phyloP scores from a whole-genome alignment of 1,140 invertebrate genomes.

The Battus philenor region DNA sequence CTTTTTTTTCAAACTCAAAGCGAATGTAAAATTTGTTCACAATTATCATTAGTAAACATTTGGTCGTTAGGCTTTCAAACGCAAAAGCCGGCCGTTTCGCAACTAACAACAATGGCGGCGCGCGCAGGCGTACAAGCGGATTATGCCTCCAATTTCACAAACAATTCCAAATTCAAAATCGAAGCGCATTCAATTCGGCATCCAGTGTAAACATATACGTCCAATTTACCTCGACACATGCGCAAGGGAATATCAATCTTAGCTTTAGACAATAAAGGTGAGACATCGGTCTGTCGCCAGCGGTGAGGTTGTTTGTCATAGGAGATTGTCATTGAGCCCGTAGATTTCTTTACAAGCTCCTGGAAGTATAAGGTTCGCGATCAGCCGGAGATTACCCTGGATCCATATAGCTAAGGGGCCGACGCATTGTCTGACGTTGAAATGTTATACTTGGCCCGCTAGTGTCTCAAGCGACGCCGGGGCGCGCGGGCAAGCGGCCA shows the following conservation, averaged over 20 bases:
- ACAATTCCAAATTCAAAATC: constrained; percentile 27
- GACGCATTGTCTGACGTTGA: not conserved
- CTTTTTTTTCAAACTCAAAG: too few relatives aligned
- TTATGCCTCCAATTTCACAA: constrained; percentile 48
- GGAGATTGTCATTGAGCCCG: constrained; percentile 39
- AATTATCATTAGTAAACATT: too few relatives aligned
- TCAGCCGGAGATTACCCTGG: constrained; percentile 17
- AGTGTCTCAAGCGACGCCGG: too few relatives aligned
- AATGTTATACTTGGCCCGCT: too few relatives aligned
- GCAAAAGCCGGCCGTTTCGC: constrained; percentile 22
- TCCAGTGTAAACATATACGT: constrained; percentile 9
- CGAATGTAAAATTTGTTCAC: too few relatives aligned
- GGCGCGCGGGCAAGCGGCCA: too few relatives aligned
- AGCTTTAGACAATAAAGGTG: not conserved
- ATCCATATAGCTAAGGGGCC: constrained; percentile 4
- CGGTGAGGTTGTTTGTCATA: constrained; percentile 23
- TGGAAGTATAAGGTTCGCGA: constrained; percentile 29
- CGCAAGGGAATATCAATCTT: constrained; percentile 7
- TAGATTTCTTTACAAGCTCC: constrained; percentile 25
- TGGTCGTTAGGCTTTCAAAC: too few relatives aligned
- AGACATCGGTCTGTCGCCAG: not conserved
- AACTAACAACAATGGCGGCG: constrained; percentile 23
- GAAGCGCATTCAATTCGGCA: constrained; percentile 20
- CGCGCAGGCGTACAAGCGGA: constrained; percentile 31
- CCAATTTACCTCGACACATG: constrained; percentile 25